These are phyloP conservation scores for Setipinna tenuifilis DNA, from an alignment of 2,797 vertebrate genomes.

Conservation along the genomic window DNA sequence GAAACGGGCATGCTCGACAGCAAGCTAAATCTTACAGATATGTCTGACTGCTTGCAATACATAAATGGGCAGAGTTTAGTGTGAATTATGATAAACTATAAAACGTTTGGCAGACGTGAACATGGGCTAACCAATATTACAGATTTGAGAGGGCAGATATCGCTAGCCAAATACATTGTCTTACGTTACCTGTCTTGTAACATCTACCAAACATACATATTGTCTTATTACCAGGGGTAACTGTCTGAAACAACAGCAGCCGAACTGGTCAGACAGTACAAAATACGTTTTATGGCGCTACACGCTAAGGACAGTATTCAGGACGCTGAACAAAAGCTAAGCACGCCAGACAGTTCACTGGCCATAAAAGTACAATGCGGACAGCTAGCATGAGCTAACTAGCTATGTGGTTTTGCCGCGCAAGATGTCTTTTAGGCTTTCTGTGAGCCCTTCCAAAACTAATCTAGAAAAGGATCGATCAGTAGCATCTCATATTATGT, in stretches of 20 bases:
- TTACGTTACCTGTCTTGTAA: not conserved
- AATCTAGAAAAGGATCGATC: not conserved
- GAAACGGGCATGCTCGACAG: not conserved
- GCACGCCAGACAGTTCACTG: not conserved
- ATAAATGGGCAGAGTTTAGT: not conserved
- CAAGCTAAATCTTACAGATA: not conserved
- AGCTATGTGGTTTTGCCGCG: constrained; percentile 13
- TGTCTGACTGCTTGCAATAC: not conserved
- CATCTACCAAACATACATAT: not conserved
- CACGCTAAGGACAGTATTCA: not conserved
- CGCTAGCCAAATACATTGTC: not conserved
- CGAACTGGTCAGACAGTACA: not conserved
- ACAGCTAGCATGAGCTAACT: constrained; percentile 16
- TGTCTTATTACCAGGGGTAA: not conserved
- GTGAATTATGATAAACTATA: not conserved
- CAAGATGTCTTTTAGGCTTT: constrained; percentile 15
- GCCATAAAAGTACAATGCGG: constrained; percentile 22
- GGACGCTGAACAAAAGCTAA: not conserved
- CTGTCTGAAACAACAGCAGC: not conserved
- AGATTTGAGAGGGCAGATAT: not conserved
- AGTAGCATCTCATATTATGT: not conserved
- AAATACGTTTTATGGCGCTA: not conserved
- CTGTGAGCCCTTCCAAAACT: constrained; percentile 1
- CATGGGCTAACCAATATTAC: not conserved
- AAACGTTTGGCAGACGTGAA: not conserved